phyloP scores from a whole-genome alignment of 92 coral and sea anemone genomes.

The Scolanthus callimorphus region DNA sequence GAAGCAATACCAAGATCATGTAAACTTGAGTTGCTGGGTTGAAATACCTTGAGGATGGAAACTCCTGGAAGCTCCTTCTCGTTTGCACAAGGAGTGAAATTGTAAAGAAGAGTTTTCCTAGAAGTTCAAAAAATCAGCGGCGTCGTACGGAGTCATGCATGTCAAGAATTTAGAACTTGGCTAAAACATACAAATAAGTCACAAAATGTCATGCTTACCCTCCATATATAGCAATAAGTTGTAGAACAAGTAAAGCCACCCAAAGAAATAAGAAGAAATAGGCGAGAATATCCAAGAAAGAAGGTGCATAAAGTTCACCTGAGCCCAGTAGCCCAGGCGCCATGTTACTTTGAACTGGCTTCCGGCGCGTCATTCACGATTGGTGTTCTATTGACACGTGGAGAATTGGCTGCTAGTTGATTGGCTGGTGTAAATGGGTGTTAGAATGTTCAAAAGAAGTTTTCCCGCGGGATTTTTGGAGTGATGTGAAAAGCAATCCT shows the following conservation, averaged over 20 bases:
- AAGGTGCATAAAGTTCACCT: conserved; percentile 57
- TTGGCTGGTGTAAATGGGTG: no score
- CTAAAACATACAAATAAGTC: no score
- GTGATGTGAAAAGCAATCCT: no score
- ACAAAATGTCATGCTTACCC: conserved; percentile 67
- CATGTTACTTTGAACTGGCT: conserved; percentile 43
- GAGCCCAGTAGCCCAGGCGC: conserved; percentile 40
- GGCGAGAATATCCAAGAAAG: conserved; percentile 60
- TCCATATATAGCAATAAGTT: conserved; percentile 65
- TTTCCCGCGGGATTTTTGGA: no score
- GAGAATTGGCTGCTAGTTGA: no score
- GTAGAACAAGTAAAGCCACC: conserved; percentile 60
- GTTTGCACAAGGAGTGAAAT: conserved; percentile 38
- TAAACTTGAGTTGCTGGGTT: neutral
- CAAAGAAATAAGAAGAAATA: conserved; percentile 53
- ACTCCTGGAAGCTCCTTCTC: conserved; percentile 82
- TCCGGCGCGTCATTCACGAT: neutral
- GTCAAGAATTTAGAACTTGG: no score
- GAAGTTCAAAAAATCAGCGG: neutral
- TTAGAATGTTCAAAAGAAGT: no score
- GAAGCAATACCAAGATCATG: neutral
- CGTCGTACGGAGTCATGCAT: no score
- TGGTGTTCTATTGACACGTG: conserved; percentile 73
- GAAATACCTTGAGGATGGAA: conserved; percentile 66
- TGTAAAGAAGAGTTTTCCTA: conserved; percentile 71